Evolutionary conservation across 1,140 invertebrate genomes (phyloP).

Genomic region (Heliconius congener): DNA sequence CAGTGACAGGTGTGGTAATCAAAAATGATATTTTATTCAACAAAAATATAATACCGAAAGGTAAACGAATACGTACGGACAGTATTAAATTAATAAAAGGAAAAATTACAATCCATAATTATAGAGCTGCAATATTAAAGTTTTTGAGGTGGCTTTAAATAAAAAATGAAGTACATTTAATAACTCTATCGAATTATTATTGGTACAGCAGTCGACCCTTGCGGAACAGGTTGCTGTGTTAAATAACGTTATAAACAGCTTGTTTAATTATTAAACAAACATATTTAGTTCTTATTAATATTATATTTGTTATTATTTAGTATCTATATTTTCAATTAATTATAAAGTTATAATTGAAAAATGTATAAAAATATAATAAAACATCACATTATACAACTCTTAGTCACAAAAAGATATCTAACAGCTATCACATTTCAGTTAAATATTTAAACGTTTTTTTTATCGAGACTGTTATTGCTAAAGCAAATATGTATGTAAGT

Average conservation of each 20-base stretch:
- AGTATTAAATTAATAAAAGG: conserved; percentile 43
- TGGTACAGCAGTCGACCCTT: conserved; percentile 9
- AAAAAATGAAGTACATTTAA: conserved; percentile 26
- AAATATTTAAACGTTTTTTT: conserved; percentile 9
- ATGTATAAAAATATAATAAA: too few species aligned
- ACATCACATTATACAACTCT: too few species aligned
- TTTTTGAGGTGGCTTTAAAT: conserved; percentile 33
- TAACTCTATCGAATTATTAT: conserved; percentile 31
- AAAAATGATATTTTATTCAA: conserved; percentile 55
- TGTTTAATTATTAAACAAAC: conserved; percentile 8
- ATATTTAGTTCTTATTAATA: not conserved
- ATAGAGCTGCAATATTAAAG: conserved; percentile 36
- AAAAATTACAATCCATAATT: conserved; percentile 45
- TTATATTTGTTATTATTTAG: not conserved
- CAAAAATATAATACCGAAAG: conserved; percentile 42
- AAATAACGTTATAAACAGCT: conserved; percentile 19
- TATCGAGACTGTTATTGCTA: not conserved
- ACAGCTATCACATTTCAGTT: not conserved
- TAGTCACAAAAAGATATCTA: not conserved
- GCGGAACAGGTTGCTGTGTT: conserved; percentile 19
- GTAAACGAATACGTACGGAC: conserved; percentile 42
- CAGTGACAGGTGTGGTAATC: conserved; percentile 49
- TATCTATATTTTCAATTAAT: not conserved
- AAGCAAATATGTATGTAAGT: conserved; percentile 8
- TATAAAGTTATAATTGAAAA: too few species aligned